Evolutionary conservation across 2,113 vertebrate species (phyloP).

Genomic region (Strigops habroptila): DNA sequence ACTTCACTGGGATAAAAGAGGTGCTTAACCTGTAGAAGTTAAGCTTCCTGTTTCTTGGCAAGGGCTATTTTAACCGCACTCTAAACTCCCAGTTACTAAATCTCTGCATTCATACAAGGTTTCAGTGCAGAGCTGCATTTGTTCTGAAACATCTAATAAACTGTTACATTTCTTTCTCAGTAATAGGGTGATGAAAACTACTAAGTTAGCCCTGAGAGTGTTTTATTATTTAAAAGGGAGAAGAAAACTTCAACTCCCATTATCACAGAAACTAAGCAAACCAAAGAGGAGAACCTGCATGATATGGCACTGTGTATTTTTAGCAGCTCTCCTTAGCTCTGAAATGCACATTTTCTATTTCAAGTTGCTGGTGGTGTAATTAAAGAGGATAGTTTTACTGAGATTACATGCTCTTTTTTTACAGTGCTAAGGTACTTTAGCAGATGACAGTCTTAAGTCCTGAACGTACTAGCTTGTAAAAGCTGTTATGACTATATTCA

Average conservation of each 20-base stretch:
- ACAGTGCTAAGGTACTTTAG: not conserved
- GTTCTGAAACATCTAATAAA: not conserved
- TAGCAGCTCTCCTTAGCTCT: not conserved
- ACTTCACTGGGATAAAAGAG: not conserved
- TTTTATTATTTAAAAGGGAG: not conserved
- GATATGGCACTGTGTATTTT: not conserved
- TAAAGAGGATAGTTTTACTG: not conserved
- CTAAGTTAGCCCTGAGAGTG: not conserved
- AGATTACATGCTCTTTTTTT: not conserved
- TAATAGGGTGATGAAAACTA: not conserved
- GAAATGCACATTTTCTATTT: not conserved
- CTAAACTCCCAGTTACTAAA: not conserved
- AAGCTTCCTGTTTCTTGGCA: not conserved
- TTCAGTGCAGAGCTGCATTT: not conserved
- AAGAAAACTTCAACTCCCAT: not conserved
- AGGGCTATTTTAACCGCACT: not conserved
- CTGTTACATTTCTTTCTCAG: not conserved
- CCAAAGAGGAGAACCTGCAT: not conserved
- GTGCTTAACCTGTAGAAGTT: not conserved
- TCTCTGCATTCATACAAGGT: not conserved
- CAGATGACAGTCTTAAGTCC: not conserved
- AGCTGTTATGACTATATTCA: not conserved
- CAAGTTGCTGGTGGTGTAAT: not conserved
- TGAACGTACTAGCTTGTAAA: not conserved
- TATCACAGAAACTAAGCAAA: not conserved